Conservation (phyloP, 2,888 invertebrate species). For the Incurvaria masculella region DNA sequence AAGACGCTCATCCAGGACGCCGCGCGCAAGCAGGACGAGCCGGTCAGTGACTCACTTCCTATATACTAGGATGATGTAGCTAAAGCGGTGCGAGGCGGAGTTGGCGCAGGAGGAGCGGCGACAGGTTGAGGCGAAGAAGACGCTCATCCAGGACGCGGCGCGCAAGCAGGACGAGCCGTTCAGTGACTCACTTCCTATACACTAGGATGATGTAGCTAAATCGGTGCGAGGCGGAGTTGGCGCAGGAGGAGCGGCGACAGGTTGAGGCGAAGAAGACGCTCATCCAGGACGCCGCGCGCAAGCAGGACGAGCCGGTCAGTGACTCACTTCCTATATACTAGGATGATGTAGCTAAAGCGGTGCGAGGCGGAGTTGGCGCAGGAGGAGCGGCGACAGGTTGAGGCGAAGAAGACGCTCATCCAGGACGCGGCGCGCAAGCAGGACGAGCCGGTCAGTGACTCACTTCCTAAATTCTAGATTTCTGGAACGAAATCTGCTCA, state of each 20-base stretch:
- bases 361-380: conserved; percentile 85
- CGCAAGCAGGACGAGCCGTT: conserved; percentile 91
- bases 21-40: conserved; percentile 88
- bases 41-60: too few species aligned
- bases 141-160: conserved; percentile 87
- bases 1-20: conserved; percentile 88
- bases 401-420: conserved; percentile 83
- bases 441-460: conserved; percentile 83
- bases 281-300: conserved; percentile 88
- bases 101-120: conserved; percentile 79
- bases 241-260: conserved; percentile 74
- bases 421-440: conserved; percentile 89
- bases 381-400: conserved; percentile 76
- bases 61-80: too few species aligned
- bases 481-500: too few species aligned
- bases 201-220: too few species aligned
- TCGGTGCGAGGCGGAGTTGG: conserved; percentile 77
- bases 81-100: conserved; percentile 70
- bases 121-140: conserved; percentile 81
- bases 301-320: conserved; percentile 85
- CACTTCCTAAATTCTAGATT: too few species aligned
- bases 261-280: conserved; percentile 85
- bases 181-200: too few species aligned
- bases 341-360: too few species aligned
- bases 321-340: too few species aligned